A percentile compares a stretch with the other conserved stretches of the same genome.
Evolutionary conservation across 2,113 vertebrate species (phyloP).

Genomic region (Pleuronectes platessa): DNA sequence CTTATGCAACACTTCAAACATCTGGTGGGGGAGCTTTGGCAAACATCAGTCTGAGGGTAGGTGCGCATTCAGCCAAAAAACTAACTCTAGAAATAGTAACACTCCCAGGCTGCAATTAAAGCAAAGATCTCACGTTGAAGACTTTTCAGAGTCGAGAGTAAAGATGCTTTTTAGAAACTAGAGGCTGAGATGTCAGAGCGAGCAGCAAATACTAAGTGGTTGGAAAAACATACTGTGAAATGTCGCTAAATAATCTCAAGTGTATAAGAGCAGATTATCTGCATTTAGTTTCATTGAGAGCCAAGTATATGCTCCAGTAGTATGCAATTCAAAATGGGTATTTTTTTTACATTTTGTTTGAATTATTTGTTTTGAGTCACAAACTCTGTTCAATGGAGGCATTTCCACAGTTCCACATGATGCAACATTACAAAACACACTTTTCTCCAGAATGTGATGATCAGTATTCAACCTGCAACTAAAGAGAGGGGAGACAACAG

Average conservation of each 20-base stretch:
- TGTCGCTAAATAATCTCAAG: slow-evolving; percentile 45
- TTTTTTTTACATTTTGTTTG: no score
- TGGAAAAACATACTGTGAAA: slow-evolving; percentile 34
- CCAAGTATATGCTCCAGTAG: neutral
- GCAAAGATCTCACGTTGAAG: slow-evolving; percentile 49
- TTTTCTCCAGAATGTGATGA: no score
- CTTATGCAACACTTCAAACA: slow-evolving; percentile 47
- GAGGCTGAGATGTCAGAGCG: slow-evolving; percentile 36
- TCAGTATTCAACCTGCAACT: no score
- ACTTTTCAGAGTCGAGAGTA: slow-evolving; percentile 50
- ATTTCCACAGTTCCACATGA: no score
- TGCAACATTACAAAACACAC: no score
- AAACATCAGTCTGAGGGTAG: slow-evolving; percentile 44
- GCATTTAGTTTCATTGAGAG: neutral
- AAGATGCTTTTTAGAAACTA: slow-evolving; percentile 41
- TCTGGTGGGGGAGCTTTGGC: slow-evolving; percentile 53
- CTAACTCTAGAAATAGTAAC: slow-evolving; percentile 68
- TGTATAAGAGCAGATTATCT: slow-evolving; percentile 17
- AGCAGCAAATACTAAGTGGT: slow-evolving; percentile 12
- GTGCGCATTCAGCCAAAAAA: slow-evolving; percentile 53
- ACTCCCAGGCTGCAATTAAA: slow-evolving; percentile 74
- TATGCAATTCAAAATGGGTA: neutral
- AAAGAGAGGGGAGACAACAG: no score
- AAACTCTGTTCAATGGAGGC: neutral
- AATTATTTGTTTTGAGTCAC: no score